Percentiles rank a stretch among this genome's conserved stretches.
phyloP scores from a whole-genome alignment of 2,113 vertebrate genomes.

The Varanus salvator region DNA sequence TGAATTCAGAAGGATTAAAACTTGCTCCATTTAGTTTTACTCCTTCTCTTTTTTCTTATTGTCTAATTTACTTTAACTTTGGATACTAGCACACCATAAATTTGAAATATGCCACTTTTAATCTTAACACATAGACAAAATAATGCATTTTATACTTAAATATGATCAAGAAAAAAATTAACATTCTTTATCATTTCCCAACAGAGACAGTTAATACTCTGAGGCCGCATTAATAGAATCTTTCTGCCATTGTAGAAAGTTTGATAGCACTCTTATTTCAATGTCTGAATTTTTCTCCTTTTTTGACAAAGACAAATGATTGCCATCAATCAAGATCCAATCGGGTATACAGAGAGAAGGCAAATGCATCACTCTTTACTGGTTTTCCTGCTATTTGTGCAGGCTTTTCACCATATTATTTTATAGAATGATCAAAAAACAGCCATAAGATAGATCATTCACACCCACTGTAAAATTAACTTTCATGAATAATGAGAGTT shows the following conservation, averaged over 20 bases:
- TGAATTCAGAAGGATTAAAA: conserved; percentile 85
- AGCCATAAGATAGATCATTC: conserved; percentile 86
- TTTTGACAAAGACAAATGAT: conserved; percentile 93
- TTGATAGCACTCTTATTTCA: conserved; percentile 90
- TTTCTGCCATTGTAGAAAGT: conserved; percentile 86
- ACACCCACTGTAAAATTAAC: conserved; percentile 88
- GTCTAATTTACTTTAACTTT: conserved; percentile 60
- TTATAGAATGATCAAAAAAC: conserved; percentile 86
- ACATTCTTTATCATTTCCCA: conserved; percentile 83
- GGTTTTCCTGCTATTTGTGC: conserved; percentile 84
- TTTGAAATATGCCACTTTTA: conserved; percentile 69
- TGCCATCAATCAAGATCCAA: conserved; percentile 92
- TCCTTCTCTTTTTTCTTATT: conserved; percentile 41
- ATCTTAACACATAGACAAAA: conserved; percentile 73
- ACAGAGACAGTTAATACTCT: conserved; percentile 83
- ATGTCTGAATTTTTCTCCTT: conserved; percentile 85
- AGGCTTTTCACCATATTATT: conserved; percentile 87
- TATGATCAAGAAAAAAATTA: conserved; percentile 79
- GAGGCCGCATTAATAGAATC: conserved; percentile 87
- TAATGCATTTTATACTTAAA: conserved; percentile 79
- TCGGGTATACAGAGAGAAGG: conserved; percentile 82
- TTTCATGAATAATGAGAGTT: conserved; percentile 90
- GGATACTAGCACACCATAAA: conserved; percentile 72
- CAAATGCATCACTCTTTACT: conserved; percentile 85
- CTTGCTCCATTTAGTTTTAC: conserved; percentile 65